Percentiles rank a stretch among this genome's conserved stretches.
Conservation (phyloP, 2,797 vertebrate genomes). For the Cossypha heuglini region DNA sequence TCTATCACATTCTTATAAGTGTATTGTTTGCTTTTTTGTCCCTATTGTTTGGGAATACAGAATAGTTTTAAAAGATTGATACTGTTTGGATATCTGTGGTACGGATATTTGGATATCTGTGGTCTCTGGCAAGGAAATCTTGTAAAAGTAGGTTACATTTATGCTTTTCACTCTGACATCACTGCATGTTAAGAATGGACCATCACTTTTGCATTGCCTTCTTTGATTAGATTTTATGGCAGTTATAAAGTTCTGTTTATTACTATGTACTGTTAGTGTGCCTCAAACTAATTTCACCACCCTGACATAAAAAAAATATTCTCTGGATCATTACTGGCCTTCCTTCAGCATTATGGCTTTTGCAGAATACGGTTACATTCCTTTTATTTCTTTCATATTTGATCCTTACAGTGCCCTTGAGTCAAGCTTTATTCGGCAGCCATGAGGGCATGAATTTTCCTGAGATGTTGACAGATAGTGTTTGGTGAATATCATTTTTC, state of each 20-base stretch:
- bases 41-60: not conserved
- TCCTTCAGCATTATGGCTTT: not conserved
- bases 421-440: slow-evolving; percentile 40
- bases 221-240: not conserved
- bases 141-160: not conserved
- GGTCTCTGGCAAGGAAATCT: not conserved
- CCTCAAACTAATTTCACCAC: not conserved
- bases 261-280: not conserved
- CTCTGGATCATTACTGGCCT: not conserved
- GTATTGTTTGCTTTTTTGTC: not conserved
- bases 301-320: not conserved
- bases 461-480: slow-evolving; percentile 18
- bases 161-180: not conserved
- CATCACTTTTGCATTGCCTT: not conserved
- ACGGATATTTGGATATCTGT: accelerated
- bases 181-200: not conserved
- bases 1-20: not conserved
- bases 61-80: not conserved
- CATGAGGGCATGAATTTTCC: slow-evolving; percentile 3
- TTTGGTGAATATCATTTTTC: slow-evolving; percentile 15
- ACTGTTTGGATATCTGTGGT: not conserved
- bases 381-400: slow-evolving; percentile 32
- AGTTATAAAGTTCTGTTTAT: not conserved
- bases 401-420: slow-evolving; percentile 25
- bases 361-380: not conserved